phyloP scores from a whole-genome alignment of 2,888 invertebrate genomes.

The Synergus laeviventris region DNA sequence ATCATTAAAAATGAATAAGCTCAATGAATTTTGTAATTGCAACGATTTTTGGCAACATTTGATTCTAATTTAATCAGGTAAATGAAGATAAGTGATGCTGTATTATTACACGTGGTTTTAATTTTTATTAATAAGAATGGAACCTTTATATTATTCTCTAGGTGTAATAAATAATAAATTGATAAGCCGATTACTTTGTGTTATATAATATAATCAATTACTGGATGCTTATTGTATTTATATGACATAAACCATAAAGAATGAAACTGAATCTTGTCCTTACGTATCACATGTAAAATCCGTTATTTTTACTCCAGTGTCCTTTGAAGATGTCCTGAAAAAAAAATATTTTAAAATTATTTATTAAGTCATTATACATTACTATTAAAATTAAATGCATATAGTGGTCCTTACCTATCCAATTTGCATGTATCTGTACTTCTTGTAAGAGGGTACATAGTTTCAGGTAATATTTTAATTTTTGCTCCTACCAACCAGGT shows the following conservation, averaged over 20 bases:
- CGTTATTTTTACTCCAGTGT: constrained; percentile 59
- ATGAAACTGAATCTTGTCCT: constrained; percentile 71
- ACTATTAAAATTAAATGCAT: not conserved
- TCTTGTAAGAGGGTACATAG: constrained; percentile 81
- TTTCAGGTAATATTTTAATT: constrained; percentile 78
- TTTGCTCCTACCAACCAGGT: constrained; percentile 83
- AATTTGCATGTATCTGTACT: constrained; percentile 77
- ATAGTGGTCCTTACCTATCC: constrained; percentile 68
- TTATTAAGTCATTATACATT: not conserved
- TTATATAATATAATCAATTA: too few species aligned
- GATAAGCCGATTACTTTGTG: too few species aligned
- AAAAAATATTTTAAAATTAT: constrained; percentile 43
- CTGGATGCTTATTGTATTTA: not conserved
- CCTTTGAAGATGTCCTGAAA: constrained; percentile 64
- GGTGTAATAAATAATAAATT: too few species aligned
- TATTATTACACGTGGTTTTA: too few species aligned
- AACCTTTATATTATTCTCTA: too few species aligned
- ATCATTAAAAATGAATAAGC: not conserved
- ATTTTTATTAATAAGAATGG: too few species aligned
- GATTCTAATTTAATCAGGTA: not conserved
- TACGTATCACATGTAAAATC: constrained; percentile 82
- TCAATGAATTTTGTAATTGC: not conserved
- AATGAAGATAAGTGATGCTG: not conserved
- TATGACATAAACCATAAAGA: not conserved
- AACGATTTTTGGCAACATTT: not conserved